Percentiles rank a stretch among this genome's conserved stretches.
phyloP scores from a whole-genome alignment of 2,113 vertebrate genomes.

The Hemicordylus capensis region DNA sequence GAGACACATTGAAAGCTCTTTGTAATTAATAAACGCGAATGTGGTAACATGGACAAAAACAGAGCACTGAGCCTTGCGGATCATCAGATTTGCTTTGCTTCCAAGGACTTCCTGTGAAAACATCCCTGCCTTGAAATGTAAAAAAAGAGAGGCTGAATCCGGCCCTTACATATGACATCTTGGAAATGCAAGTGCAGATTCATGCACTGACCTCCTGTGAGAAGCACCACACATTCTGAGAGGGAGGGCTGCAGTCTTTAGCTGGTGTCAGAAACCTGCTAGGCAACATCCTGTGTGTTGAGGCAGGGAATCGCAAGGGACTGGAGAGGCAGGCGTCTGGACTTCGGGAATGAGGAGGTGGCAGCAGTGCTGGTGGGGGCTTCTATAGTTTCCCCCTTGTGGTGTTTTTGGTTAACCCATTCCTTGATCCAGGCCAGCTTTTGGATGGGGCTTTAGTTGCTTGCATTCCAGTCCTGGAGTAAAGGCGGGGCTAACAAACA shows the following conservation, averaged over 20 bases:
- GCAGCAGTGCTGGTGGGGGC: no score
- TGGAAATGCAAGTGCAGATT: no score
- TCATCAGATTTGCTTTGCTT: constrained; percentile 29
- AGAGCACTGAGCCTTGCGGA: constrained; percentile 64
- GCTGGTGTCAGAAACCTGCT: neutral
- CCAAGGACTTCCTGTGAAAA: constrained; percentile 29
- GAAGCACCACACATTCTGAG: no score
- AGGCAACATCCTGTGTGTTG: neutral
- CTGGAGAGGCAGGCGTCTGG: neutral
- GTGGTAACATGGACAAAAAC: constrained; percentile 66
- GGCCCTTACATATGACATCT: neutral
- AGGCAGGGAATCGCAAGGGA: neutral
- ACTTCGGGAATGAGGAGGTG: no score
- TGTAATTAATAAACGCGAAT: constrained; percentile 66
- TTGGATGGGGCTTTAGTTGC: no score
- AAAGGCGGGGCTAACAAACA: no score
- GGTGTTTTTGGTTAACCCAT: no score
- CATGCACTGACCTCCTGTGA: neutral
- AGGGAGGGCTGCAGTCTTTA: neutral
- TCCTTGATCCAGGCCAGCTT: no score
- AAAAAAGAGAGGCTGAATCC: neutral
- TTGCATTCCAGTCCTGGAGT: no score
- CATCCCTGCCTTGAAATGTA: constrained; percentile 10
- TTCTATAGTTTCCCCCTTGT: no score
- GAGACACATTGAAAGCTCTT: constrained; percentile 76